Base-by-base conservation (phyloP, 2,797 vertebrate species). In the Sitta carolinensis region DNA sequence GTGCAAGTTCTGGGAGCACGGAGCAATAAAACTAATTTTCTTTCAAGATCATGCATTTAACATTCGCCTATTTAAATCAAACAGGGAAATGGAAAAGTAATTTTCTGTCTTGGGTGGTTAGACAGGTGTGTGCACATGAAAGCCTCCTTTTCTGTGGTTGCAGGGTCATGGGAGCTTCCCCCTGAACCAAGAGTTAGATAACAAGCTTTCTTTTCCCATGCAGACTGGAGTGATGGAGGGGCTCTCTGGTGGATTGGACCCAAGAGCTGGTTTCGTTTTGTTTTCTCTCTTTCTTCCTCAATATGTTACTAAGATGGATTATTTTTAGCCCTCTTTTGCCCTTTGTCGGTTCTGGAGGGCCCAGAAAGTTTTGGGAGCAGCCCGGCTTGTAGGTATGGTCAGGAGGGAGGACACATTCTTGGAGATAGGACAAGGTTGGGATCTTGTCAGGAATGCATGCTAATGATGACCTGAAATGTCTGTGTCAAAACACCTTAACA, bases 81-180 rank as follows among this genome's bases (percentile, higher is more conserved):
- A 21, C 9, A 43, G 5, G 19, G 10, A 77, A 57, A 27, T 54
- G 21, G 27, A 72, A 66, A 20, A 43, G 11, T 45, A 29, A 16
- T 80, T 77, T 92, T 87, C 30, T 68, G 17, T 72, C 59, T 64
- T 38, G 30, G 1, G 2, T 50, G 68, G 20, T 30, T 29, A 36
- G 45, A 19, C 0, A 1, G 17, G 4, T 66, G 14, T 2, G 3
- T 76, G 57, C 3, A 4, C 52, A 36, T 0, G 1, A 50, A 67
- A 15, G 4, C 6, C n/a, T 83, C 0, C 0, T 3, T 6, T 59
- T 73, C 10, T 13, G 0, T 40, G 3, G 36, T 20, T 26, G 10
- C 1, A 3, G 5, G 22, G 42, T 81, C 32, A 2, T 4, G 29
- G 30, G 32, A 77, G 54, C 61, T 55, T 74, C 23, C 9, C 16